Evolutionary conservation across 2,113 vertebrate species (phyloP), one percentile per base, ranked within the genome.

Genomic region (Manacus vitellinus): DNA sequence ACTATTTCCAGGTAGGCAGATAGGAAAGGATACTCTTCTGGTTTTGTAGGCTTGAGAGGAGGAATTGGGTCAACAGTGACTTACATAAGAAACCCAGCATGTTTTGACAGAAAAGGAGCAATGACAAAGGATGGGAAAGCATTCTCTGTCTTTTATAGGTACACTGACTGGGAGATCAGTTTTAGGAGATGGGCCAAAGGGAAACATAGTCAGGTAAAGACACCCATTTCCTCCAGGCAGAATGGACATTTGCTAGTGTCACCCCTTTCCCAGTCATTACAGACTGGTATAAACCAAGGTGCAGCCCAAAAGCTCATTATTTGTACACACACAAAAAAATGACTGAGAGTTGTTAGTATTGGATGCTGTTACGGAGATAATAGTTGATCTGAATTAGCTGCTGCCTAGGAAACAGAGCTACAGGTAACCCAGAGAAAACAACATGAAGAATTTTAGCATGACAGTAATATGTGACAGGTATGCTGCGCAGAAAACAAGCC

Each of bases 111-210:
- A 54, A 92, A 63, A 81, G 8, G 52, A 78, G 27, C 21, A 70
- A 33, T 21, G 10, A 78, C 35, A 82, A 93, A 85, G 16, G 16
- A 79, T 35, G 2, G 37, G 15, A 22, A 90, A 62, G 27, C 21
- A 54, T 61, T 51, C 35, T 58, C 65, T 89, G 52, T 7, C n/a
- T 56, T 46, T 79, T 75, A 23, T 18, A 72, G 70, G 8, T 20
- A 23, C 52, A 47, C 6, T 67, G 35, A 43, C 16, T 56, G 10
- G 18, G 47, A 89, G 21, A 82, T 65, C 16, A 59, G 52, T 28
- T 84, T 78, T 68, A 67, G 44, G 33, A 89, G 24, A 43, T 52
- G 7, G 13, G 35, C 2, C 0, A 0, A 75, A 52, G 8, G 16
- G 19, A 62, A 76, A 59, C 84, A 18, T 3, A 74, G 19, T 3